These are phyloP conservation scores for Poecilia gillii DNA, from an alignment of 2,797 vertebrate species.

Conservation along the genomic window DNA sequence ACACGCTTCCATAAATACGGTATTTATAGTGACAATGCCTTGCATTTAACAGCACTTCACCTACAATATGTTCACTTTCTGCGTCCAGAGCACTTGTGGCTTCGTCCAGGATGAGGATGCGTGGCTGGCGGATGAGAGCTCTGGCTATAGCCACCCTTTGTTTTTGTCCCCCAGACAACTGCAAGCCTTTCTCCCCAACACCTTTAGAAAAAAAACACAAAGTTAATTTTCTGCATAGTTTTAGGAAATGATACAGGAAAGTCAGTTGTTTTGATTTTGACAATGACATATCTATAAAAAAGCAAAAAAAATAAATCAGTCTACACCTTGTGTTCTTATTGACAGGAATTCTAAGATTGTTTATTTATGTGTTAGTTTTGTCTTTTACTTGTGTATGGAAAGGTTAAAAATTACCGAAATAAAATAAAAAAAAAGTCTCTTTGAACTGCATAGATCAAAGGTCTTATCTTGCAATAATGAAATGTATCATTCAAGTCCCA, in stretches of 20 bases:
- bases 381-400: too few species aligned
- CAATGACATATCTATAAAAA: too few species aligned
- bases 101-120: slow-evolving; percentile 93
- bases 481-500: not conserved
- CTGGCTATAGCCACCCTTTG: slow-evolving; percentile 95
- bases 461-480: not conserved
- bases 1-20: not conserved
- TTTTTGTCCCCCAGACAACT: slow-evolving; percentile 96
- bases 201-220: slow-evolving; percentile 62
- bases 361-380: too few species aligned
- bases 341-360: too few species aligned
- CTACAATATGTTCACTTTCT: slow-evolving; percentile 93
- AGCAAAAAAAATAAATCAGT: too few species aligned
- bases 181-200: slow-evolving; percentile 93
- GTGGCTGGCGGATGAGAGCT: slow-evolving; percentile 89
- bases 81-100: slow-evolving; percentile 95
- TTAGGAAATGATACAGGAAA: too few species aligned
- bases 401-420: too few species aligned
- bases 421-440: too few species aligned
- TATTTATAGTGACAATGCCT: not conserved
- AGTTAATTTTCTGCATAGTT: not conserved
- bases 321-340: too few species aligned
- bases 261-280: too few species aligned
- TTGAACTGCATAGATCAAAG: not conserved
- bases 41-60: slow-evolving; percentile 34